phyloP scores from a whole-genome alignment of 2,888 invertebrate genomes.

The Synergus umbraculus region DNA sequence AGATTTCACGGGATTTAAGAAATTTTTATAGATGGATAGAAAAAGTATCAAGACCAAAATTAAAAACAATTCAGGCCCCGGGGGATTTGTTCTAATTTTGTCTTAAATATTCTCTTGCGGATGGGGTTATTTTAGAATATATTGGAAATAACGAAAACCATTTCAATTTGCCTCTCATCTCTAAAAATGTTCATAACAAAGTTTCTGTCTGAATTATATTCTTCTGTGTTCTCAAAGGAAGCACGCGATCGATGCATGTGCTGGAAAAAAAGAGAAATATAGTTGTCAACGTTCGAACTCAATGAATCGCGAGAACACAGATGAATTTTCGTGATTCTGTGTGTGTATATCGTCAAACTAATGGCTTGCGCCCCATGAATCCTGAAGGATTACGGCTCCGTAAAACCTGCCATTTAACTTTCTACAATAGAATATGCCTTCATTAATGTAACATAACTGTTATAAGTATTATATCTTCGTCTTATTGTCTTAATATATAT shows the following conservation, averaged over 20 bases:
- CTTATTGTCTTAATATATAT: neutral
- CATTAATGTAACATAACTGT: neutral
- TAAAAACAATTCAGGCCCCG: too few species aligned
- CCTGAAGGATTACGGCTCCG: conserved; percentile 1
- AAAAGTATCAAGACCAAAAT: too few species aligned
- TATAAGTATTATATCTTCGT: neutral
- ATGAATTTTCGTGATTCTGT: conserved; percentile 14
- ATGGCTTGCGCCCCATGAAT: conserved; percentile 15
- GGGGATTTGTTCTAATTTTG: too few species aligned
- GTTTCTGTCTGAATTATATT: neutral
- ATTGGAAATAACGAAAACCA: neutral
- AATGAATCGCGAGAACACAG: conserved; percentile 16
- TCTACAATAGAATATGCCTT: neutral
- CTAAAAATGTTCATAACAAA: neutral
- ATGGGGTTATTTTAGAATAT: neutral
- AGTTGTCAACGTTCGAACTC: neutral
- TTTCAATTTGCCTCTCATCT: neutral
- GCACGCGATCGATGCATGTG: neutral
- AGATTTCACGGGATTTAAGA: too few species aligned
- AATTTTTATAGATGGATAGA: too few species aligned
- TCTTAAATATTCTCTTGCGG: too few species aligned
- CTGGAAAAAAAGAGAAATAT: neutral
- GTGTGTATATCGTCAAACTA: neutral
- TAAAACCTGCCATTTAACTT: conserved; percentile 3
- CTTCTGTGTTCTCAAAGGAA: neutral